These are phyloP conservation scores for Periophthalmus modestus DNA, from an alignment of 2,113 vertebrate species.

Conservation along the genomic window DNA sequence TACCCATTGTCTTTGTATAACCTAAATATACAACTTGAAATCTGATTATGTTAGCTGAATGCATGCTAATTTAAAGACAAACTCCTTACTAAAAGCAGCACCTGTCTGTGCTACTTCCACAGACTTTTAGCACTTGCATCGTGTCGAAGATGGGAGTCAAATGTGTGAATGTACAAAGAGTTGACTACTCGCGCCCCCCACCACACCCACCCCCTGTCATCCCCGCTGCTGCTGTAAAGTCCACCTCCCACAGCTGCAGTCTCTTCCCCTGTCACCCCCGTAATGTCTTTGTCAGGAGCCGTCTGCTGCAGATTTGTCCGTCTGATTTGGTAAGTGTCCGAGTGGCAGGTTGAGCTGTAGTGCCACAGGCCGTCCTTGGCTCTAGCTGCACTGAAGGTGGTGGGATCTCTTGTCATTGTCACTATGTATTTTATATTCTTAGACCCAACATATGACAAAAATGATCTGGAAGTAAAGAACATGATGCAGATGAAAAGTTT, in stretches of 20 bases:
- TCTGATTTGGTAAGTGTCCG: constrained; percentile 83
- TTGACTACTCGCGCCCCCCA: constrained; percentile 11
- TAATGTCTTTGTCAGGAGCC: constrained; percentile 96
- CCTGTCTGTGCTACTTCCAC: background rate
- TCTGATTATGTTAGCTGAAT: background rate
- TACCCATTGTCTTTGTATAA: background rate
- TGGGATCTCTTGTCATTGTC: constrained; percentile 64
- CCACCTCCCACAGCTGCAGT: constrained; percentile 75
- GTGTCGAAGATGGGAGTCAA: constrained; percentile 27
- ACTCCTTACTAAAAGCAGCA: background rate
- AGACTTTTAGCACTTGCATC: constrained; percentile 25
- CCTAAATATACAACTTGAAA: background rate
- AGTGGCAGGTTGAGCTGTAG: constrained; percentile 71
- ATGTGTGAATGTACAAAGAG: constrained; percentile 56
- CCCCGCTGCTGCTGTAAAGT: constrained; percentile 35
- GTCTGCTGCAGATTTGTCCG: constrained; percentile 90
- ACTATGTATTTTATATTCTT: constrained; percentile 55
- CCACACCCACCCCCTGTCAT: constrained; percentile 12
- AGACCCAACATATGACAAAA: constrained; percentile 21
- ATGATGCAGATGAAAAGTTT: constrained; percentile 11
- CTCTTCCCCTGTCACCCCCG: constrained; percentile 83
- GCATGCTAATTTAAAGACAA: background rate
- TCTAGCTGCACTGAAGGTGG: constrained; percentile 51
- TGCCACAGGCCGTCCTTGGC: constrained; percentile 64
- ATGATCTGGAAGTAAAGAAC: constrained; percentile 27